Conservation (phyloP, 2,888 invertebrate genomes). For the Cephus rjabovi region DNA sequence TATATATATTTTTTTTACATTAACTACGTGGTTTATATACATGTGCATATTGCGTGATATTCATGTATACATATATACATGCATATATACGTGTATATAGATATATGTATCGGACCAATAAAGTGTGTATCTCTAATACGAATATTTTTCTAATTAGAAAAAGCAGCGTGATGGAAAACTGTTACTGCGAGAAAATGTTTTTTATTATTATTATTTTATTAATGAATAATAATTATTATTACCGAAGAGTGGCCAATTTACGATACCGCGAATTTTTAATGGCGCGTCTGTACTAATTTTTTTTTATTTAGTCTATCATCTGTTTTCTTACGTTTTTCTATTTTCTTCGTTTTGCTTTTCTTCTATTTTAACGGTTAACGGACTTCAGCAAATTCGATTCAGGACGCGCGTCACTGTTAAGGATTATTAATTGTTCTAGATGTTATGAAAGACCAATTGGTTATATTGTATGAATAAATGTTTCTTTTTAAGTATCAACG, state of each 20-base stretch:
- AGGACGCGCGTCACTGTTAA: conserved; percentile 32
- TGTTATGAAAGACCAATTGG: conserved; percentile 42
- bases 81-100: conserved; percentile 29
- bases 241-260: conserved; percentile 32
- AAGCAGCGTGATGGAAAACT: conserved; percentile 32
- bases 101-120: conserved; percentile 30
- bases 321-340: conserved; percentile 4
- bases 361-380: conserved; percentile 39
- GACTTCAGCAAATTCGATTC: conserved; percentile 27
- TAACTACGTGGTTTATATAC: conserved; percentile 14
- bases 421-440: conserved; percentile 39
- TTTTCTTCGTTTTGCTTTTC: conserved; percentile 28
- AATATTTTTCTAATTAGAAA: conserved; percentile 37
- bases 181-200: conserved; percentile 9
- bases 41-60: conserved; percentile 24
- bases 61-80: conserved; percentile 26
- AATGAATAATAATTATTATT: not conserved
- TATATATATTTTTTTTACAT: conserved; percentile 35
- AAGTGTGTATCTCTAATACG: conserved; percentile 32
- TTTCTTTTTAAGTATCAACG: conserved; percentile 41
- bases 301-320: not conserved
- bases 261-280: conserved; percentile 3
- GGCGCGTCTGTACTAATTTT: not conserved
- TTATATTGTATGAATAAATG: conserved; percentile 43
- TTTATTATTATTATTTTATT: not conserved